Conservation (phyloP, 2,797 vertebrate genomes). For the Emys orbicularis region DNA sequence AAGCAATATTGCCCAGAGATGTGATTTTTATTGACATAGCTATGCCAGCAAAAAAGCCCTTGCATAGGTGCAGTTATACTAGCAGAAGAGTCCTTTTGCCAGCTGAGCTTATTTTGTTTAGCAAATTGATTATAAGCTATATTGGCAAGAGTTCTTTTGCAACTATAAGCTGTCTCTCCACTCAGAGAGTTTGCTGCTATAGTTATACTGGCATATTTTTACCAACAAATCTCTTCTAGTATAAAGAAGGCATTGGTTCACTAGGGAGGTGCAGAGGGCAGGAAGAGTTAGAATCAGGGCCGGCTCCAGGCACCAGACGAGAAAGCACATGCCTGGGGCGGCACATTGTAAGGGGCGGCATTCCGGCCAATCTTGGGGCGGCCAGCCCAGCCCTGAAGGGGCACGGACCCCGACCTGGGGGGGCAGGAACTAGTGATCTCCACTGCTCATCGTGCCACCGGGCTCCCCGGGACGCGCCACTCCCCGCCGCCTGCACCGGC, state of each 20-base stretch:
- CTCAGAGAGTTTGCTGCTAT: background rate
- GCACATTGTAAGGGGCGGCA: too few relatives aligned
- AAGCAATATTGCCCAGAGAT: background rate
- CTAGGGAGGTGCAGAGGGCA: too few relatives aligned
- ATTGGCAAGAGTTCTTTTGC: background rate
- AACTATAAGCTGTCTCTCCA: background rate
- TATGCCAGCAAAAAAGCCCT: background rate
- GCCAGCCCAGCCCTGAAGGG: too few relatives aligned
- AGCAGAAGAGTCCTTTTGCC: background rate
- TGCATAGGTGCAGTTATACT: background rate
- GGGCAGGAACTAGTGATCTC: too few relatives aligned
- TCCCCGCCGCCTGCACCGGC: too few relatives aligned
- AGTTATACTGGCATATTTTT: background rate
- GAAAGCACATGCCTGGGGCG: too few relatives aligned
- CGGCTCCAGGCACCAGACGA: too few relatives aligned
- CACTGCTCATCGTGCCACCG: too few relatives aligned
- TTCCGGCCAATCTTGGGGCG: too few relatives aligned
- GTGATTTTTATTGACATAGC: background rate
- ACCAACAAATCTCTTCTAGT: background rate
- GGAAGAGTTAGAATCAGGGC: background rate
- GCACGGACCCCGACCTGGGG: too few relatives aligned
- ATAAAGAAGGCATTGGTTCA: background rate
- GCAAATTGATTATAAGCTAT: background rate
- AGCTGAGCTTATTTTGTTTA: background rate
- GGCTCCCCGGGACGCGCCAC: too few relatives aligned